Base-by-base conservation (phyloP, 2,113 vertebrate species). In the Colistium nudipinnis region DNA sequence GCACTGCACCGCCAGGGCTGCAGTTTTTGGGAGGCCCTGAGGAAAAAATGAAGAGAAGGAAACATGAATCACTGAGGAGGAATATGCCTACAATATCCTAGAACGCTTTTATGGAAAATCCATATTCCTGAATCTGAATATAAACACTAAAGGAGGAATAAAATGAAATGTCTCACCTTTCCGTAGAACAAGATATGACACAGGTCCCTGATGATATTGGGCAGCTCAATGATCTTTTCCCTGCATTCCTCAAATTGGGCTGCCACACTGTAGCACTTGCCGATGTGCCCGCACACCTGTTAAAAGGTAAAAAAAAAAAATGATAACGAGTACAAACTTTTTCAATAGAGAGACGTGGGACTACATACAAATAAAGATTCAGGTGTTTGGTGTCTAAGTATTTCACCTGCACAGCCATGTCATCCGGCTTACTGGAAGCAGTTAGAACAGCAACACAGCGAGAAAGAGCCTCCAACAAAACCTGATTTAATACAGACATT, bases 181-280 rank as follows among this genome's bases (percentile, higher is more conserved):
- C 96, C 95, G 36, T 95, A 97, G 85, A 93, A 98, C 1, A 99
- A 88, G 51, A 99, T 93, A 53, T 96, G 95, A 80, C 98, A 99
- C 43, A 99, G 93, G 80, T 99, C 96, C 77, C 95, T 93, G 80
- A 99, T 98, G 90, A 99, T 95, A 65, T 92, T 93, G 0, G 97
- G 98, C 89, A 97, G 94, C 88, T 98, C 96, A 4, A 96, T 96
- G 60, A 99, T 98, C 91, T 98, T 99, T 82, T 99, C 98, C 81
- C 98, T 93, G 91, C 98, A 99, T 16, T 98, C 97, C 78, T 99
- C 96, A 89, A 99, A 99, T 85, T 98, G 97, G 61, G 98, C 95
- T 9, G 98, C 97, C 1, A 99, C 98, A 6, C 98, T 98, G 72
- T 96, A 99, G 86, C 97, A 99, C 74, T 90, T 96, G 73, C 97